Conservation (phyloP, 2,888 invertebrate species). For the Cosmopolites sordidus region DNA sequence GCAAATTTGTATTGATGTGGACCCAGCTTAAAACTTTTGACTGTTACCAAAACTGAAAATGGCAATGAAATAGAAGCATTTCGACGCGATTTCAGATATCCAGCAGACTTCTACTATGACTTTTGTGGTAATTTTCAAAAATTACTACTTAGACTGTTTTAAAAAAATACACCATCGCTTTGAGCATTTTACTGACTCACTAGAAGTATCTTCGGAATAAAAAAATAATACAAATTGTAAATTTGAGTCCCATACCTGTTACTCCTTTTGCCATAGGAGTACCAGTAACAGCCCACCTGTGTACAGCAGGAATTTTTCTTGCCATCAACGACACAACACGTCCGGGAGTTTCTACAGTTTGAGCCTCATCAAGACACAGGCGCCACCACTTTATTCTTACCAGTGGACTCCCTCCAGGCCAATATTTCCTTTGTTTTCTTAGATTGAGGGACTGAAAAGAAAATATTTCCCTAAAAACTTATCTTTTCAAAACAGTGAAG, state of each 20-base stretch:
- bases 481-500: neutral
- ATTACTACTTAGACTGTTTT: no score
- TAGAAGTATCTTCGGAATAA: no score
- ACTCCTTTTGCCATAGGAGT: constrained; percentile 52
- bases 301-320: constrained; percentile 53
- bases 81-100: no score
- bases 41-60: no score
- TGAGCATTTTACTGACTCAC: no score
- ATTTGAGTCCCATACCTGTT: constrained; percentile 34
- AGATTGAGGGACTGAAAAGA: constrained; percentile 29
- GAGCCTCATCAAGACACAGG: constrained; percentile 74
- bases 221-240: no score
- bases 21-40: no score
- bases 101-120: no score
- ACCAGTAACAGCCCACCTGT: constrained; percentile 73
- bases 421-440: constrained; percentile 56
- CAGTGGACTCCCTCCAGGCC: constrained; percentile 63
- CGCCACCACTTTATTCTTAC: constrained; percentile 71
- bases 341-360: constrained; percentile 65
- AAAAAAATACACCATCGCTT: no score
- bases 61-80: no score
- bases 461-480: neutral
- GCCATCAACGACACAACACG: constrained; percentile 62
- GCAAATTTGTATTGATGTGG: no score
- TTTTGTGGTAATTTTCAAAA: no score